These are phyloP conservation scores for Garrulus glandarius DNA, from an alignment of 2,797 vertebrate genomes.

Conservation along the genomic window DNA sequence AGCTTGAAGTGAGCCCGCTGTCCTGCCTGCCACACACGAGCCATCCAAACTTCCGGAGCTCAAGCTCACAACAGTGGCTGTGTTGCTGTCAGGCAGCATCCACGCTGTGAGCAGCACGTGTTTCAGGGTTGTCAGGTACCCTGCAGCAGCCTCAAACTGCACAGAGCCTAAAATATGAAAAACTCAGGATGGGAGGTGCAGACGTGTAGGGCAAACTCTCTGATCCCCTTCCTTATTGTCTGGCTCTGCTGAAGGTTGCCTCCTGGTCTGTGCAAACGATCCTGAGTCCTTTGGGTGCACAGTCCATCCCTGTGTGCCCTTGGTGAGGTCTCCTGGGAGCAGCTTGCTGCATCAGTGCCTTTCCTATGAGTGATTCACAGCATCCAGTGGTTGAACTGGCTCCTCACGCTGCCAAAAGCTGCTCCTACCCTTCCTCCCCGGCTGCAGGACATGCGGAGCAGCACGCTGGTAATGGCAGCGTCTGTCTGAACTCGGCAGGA, in stretches of 20 bases:
- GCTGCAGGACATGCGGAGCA: conserved; percentile 33
- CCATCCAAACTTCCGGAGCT: not conserved
- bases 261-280: not conserved
- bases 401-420: not conserved
- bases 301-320: accelerated
- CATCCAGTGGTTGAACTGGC: not conserved
- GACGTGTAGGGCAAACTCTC: not conserved
- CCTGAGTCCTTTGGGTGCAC: not conserved
- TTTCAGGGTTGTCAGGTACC: not conserved
- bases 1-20: accelerated
- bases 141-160: not conserved
- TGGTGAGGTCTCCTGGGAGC: not conserved
- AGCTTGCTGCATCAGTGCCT: not conserved
- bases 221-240: not conserved
- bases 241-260: not conserved
- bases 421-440: not conserved
- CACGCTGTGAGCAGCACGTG: accelerated
- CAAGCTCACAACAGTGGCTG: accelerated
- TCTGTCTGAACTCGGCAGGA: conserved; percentile 22
- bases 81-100: not conserved
- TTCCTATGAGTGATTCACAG: not conserved
- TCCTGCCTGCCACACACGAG: not conserved
- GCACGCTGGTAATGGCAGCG: conserved; percentile 52
- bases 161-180: not conserved
- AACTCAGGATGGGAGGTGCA: not conserved